Evolutionary conservation across 2,797 vertebrate genomes (phyloP), one percentile per base, ranked within the genome.

Genomic region (Podarcis siculus): DNA sequence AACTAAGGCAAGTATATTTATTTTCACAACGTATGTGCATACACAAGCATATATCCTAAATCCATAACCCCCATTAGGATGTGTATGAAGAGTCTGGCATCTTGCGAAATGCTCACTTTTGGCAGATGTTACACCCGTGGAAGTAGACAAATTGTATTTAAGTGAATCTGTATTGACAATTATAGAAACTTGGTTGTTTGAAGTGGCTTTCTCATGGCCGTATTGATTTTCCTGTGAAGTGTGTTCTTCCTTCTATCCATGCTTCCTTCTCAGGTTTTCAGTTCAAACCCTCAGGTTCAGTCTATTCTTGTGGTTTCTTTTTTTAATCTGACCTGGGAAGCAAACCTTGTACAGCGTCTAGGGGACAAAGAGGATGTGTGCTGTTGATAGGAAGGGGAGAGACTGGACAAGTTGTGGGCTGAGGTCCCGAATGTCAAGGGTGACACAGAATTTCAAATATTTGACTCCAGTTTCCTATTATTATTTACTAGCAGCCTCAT

Each of bases 21-120:
- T 76, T 67, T 87, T 67, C 61, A n/a, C 86, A 87, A 55, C 35
- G n/a, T 77, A 66, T 67, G 73, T 87, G 42, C 27, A 42, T n/a
- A 39, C 19, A 27, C 23, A 64, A n/a, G 15, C 25, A 8, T 27
- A 25, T 10, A 32, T 15, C 21, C 15, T 45, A 67, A 30, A 77
- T 71, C 3, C 9, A 37, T 30, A 21, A 7, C 5, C 2, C 15
- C 15, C 58, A 12, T 73, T 64, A 9, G 9, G 27, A 55, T 3
- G 5, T 30, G 6, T 42, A 78, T 69, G 39, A 32, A 32, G 42
- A 79, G 27, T 21, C 49, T 25, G 64, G 27, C 4, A 66, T 75
- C 75, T 15, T 35, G 71, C 12, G 30, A 17, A 55, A 76, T 3
- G 13, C 30, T 21, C 30, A 35, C 66, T 79, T 78, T 49, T 9